A percentile compares a stretch with the other conserved stretches of the same genome.
phyloP scores from a whole-genome alignment of 2,888 invertebrate genomes.

The Acanthacorydalis orientalis region DNA sequence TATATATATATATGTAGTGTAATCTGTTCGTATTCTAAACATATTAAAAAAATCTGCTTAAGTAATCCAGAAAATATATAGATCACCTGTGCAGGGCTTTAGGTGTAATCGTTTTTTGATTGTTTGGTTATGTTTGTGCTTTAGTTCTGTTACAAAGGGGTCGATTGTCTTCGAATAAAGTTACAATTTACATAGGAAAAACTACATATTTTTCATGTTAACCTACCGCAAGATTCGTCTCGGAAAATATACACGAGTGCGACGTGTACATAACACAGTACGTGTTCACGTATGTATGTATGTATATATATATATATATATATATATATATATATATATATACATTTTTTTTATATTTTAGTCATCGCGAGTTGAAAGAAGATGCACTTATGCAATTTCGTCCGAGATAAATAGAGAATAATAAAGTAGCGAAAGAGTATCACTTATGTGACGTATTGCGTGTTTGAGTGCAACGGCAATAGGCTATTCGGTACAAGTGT shows the following conservation, averaged over 20 bases:
- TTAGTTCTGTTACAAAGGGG: too few species aligned
- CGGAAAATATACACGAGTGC: not conserved
- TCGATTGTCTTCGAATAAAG: not conserved
- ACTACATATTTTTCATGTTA: not conserved
- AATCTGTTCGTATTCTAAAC: not conserved
- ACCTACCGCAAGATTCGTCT: not conserved
- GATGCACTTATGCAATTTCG: not conserved
- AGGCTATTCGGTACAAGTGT: constrained; percentile 46
- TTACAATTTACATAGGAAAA: not conserved
- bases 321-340: not conserved
- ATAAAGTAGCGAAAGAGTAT: constrained; percentile 1
- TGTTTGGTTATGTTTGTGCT: too few species aligned
- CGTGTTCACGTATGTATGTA: not conserved
- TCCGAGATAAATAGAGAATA: constrained; percentile 5
- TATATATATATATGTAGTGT: not conserved
- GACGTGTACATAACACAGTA: not conserved
- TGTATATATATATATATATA: not conserved
- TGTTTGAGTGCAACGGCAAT: constrained; percentile 13
- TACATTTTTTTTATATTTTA: not conserved
- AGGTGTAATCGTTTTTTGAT: too few species aligned
- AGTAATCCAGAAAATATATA: too few species aligned
- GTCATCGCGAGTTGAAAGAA: not conserved
- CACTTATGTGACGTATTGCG: not conserved
- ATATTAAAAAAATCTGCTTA: not conserved
- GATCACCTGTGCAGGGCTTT: too few species aligned